Base-by-base conservation (phyloP, 2,113 vertebrate genomes). In the Rhabdomys dilectus region DNA sequence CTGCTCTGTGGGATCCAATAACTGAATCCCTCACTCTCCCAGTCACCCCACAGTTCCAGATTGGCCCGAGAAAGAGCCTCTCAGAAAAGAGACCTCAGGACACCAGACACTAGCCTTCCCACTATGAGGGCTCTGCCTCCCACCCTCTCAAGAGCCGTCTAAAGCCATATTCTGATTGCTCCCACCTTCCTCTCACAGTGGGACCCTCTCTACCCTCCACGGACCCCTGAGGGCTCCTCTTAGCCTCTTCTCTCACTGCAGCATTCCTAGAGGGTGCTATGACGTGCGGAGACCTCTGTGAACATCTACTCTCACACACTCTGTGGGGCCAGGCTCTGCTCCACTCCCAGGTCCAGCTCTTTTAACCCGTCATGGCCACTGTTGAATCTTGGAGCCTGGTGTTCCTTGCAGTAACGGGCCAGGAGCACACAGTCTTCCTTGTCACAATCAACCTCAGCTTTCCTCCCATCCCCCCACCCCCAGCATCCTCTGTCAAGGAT, bases 181-280 rank as follows among this genome's bases (percentile, higher is more conserved):
- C 21, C 24, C 39, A 13, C 60, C 68, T 48, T 39, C 45, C 26
- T 21, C 24, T 0, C 1, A 0, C 2, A 8, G 36, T 1, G 72
- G 7, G 45, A 87, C 45, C 34, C 42, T 22, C 22, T 15, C 22
- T 29, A 15, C 51, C 64, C 45, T 10, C 48, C 2, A 4, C 1
- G 45, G 24, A 34, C 31, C 19, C 64, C 16, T 22, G 5, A 31
- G 26, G 29, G 45, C 45, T 45, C 45, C 76, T n/a, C 76, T 51
- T 21, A 15, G 19, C 64, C 34, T 88, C 7, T 22, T 9, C 45
- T 87, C 29, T 66, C 58, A 45, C 4, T 7, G 39, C 12, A 19
- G 72, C n/a, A 78, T 6, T 7, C 77, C 48, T 60, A 5, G 24
- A 34, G 29, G 68, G 42, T 29, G 62, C 8, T 56, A 17, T 34